These are phyloP conservation scores for Tiaroga cobitis DNA, from an alignment of 2,797 vertebrate species.

Conservation along the genomic window DNA sequence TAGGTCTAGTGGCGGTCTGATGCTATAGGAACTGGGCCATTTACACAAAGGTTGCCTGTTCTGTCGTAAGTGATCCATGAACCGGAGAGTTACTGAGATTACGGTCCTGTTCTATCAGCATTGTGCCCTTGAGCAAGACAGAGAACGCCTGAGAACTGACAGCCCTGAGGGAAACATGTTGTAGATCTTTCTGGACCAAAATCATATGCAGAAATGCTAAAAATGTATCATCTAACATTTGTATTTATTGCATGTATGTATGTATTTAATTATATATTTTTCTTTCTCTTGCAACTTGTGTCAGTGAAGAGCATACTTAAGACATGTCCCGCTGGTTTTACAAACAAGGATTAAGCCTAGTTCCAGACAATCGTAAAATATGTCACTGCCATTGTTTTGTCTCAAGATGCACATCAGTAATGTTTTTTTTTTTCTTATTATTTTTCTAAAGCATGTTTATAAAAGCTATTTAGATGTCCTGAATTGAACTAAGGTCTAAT, in stretches of 20 bases:
- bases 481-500: neutral
- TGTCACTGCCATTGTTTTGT: neutral
- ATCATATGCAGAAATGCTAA: neutral
- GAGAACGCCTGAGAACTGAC: constrained; percentile 17
- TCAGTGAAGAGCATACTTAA: no score
- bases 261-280: no score
- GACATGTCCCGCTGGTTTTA: no score
- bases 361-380: neutral
- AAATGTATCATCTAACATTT: neutral
- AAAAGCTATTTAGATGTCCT: neutral
- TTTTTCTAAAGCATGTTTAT: neutral
- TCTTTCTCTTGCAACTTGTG: no score
- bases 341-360: no score
- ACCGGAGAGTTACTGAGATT: constrained; percentile 47
- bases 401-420: neutral
- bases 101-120: constrained; percentile 41
- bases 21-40: constrained; percentile 43
- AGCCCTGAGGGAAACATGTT: constrained; percentile 3
- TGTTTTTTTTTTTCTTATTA: neutral
- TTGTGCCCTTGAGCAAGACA: constrained; percentile 42
- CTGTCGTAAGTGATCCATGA: constrained; percentile 50
- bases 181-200: no score
- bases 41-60: constrained; percentile 52
- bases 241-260: no score
- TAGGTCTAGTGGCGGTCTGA: constrained; percentile 41